Evolutionary conservation across 1,140 invertebrate species (phyloP), one percentile per base, ranked within the genome.

Genomic region (Drosophila nasuta): DNA sequence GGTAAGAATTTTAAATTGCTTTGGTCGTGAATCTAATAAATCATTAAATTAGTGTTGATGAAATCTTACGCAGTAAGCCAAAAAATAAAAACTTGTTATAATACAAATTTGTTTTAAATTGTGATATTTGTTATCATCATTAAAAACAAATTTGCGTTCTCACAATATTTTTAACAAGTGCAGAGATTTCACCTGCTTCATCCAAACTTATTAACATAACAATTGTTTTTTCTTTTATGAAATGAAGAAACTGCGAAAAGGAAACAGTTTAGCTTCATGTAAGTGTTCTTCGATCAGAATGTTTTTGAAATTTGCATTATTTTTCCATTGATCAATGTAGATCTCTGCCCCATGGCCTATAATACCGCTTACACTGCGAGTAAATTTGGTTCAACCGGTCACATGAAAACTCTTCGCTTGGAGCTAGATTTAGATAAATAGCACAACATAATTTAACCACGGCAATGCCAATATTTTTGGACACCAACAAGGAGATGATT

Each of bases 181-280:
- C 3, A 25, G 3, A 25, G 0, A 25, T 25, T 25, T 25, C 20
- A 25, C 20, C 20, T 3, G 20, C 20, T 25, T 20, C 20, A 20
- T 20, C 20, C 20, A 20, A 20, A 20, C 20, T 20, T 20, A 20
- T 20, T 3, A 20, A 20, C 20, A 20, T 20, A 20, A 3, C 3
- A 1, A 20, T 20, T 20, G 20, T 3, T 20, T 20, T 20, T 20
- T 11, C n/a, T n/a, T 28, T 15, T 43, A 1, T 20, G 11, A 4
- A 17, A 98, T 98, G 98, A 97, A 98, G 93, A 93, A 96, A 64
- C 93, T 94, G 33, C 95, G 97, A 82, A 94, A 95, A 48, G 97
- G 97, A 0, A 97, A 98, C 73, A 96, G 97, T 0, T 97, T 96
- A 43, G 93, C 96, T 17, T 97, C 97, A 28, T 97, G 97, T 89